Evolutionary conservation across 30 jellyfish, hydroid and myxozoan genomes (phyloP), one percentile per base, ranked within the genome.

Genomic region (Turritopsis rubra): DNA sequence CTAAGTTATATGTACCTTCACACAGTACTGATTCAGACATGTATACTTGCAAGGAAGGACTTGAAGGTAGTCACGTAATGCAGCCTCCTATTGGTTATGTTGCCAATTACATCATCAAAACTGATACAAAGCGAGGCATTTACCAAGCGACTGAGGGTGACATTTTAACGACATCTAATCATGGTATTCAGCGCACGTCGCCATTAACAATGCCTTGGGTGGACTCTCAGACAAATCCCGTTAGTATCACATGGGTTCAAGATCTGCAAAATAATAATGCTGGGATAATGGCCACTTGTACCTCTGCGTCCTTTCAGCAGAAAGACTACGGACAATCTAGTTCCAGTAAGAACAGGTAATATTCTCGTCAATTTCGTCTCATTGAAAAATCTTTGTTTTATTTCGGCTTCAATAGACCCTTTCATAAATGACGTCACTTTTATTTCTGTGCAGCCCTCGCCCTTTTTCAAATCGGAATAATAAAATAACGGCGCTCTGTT

Each of bases 21-120:
- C 60, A 41, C 60, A 41, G 13, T 41, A 41, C 60, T 13, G 60
- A 41, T 41, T 3, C 60, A 3, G 60, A 41, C 60, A 3, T 41
- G 13, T 3, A 41, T 41, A 13, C 60, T 41, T 41, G 13, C 60
- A 5, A 41, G 13, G 60, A 13, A 41, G 9, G 9, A 5, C 13
- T 41, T 41, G 60, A 41, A 41, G 60, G 60, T 68, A 68, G 21
- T 68, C 77, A 68, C 30, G 77, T 68, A 22, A 68, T 68, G 4
- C 28, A 68, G 28, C 77, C 77, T n/a, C 77, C 77, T 8, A 68
- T 23, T 68, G 77, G 77, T 68, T 68, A 68, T 27, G 77, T 68
- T 27, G 30, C 28, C 77, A 68, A 68, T 27, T n/a, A n/a, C 8
- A 68, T 27, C 30, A 68, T 68, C 19, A 68, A 68, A 68, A 68